These are phyloP conservation scores for Cygnus atratus DNA, from an alignment of 2,113 vertebrate genomes.

Conservation along the genomic window DNA sequence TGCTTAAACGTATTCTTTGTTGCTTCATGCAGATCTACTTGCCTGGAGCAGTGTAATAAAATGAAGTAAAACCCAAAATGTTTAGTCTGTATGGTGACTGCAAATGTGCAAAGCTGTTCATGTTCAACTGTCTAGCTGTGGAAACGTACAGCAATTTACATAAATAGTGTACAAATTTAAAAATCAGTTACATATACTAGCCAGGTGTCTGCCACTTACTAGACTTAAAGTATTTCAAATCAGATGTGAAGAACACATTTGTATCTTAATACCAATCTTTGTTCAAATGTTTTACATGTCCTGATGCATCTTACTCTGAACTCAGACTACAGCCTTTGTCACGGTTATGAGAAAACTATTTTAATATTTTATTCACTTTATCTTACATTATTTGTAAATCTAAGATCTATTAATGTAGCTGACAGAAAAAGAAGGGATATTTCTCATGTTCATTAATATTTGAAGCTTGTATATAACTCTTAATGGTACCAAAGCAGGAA, in stretches of 20 bases:
- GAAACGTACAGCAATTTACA: background rate
- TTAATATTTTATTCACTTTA: conserved; percentile 22
- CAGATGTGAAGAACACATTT: background rate
- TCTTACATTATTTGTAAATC: background rate
- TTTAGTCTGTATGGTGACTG: background rate
- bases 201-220: background rate
- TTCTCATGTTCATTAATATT: background rate
- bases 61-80: background rate
- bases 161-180: background rate
- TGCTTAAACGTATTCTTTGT: background rate
- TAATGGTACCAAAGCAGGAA: background rate
- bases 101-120: background rate
- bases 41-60: background rate
- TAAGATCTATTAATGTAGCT: background rate
- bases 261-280: background rate
- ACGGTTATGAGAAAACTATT: background rate
- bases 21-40: background rate
- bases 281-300: conserved; percentile 27
- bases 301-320: background rate
- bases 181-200: background rate
- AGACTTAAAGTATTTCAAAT: background rate
- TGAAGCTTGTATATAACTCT: background rate
- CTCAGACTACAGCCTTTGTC: background rate
- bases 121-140: background rate
- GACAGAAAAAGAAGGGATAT: background rate